Base-by-base conservation (phyloP, 2,797 vertebrate genomes). In the Hypotaenidia philippensis region DNA sequence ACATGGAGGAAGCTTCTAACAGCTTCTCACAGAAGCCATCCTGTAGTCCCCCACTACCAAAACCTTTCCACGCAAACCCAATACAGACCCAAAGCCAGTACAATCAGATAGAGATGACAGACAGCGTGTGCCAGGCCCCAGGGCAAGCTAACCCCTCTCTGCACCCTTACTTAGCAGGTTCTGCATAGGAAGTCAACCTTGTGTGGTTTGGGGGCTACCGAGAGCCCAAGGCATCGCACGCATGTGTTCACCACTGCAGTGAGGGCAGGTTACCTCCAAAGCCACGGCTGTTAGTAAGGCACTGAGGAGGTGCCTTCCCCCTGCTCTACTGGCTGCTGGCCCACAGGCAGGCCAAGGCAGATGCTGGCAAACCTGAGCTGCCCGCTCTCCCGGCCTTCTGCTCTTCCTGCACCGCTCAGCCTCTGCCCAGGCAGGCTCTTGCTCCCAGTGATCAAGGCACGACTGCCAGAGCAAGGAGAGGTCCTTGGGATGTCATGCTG, bases 401-500 rank as follows among this genome's bases (percentile, higher is more conserved):
- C 40, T 60, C 1, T 26, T 68, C 26, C 29, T 44, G 61, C 5
- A 1, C n/a, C 9, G 20, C 47, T 60, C 53, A 60, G 27, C 32
- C 52, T 70, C 38, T 2, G 2, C 23, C 29, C 0, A 0, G 44
- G 60, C 29, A 71, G 52, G 64, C 1, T 0, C 66, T 66, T 27
- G 21, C 66, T 55, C 1, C 0, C 23, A 19, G 21, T 21, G 34
- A 72, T 29, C 34, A 57, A 41, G 66, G 47, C 26, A 25, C 10
- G 1, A 40, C 1, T 60, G 31, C 40, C 36, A 27, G 13, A 44
- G 41, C 8, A 21, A 76, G n/a, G 26, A 63, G 0, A 98, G 98
- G 23, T 98, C 95, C 2, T 87, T 91, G 92, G 98, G 45, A 98
- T 83, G 69, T 98, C 97, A 13, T 14, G 32, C 66, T 90, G 87